Base-by-base conservation (phyloP, 23 tunicate genomes). In the Corella eumyota region DNA sequence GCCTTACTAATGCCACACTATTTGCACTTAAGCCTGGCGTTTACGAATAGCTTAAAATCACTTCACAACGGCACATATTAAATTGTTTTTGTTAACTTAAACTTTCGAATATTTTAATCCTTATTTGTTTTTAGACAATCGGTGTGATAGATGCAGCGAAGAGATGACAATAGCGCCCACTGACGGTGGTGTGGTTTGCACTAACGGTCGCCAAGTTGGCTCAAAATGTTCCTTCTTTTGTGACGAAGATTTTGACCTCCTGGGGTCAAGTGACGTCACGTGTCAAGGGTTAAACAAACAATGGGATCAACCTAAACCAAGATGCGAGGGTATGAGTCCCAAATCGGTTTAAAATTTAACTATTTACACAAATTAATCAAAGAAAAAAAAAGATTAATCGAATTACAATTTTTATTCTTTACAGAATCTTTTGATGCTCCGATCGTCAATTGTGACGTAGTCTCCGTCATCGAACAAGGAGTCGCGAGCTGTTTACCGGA, bases 61-160 rank as follows among this genome's bases (percentile, higher is more conserved):
- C n/a, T n/a, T n/a, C n/a, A n/a, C n/a, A n/a, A n/a, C n/a, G n/a
- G n/a, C n/a, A n/a, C n/a, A n/a, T 9, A 40, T 40, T 11, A 40
- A 11, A 9, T 40, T 11, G 11, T 11, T 11, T 9, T 9, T 40
- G 48, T 9, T 40, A 15, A 15, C 13, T 40, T 40, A 9, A 40
- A 40, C 11, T 15, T 15, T 40, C 48, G 15, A 11, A 40, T 6
- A 11, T 7, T 7, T n/a, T 5, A 11, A 51, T 9, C 20, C 5
- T 51, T 51, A n/a, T 6, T 51, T 7, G 13, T 19, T 19, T 7
- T 19, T 19, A 58, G 63, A 58, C 36, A 26, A 23, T 6, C 17
- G 36, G 11, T 66, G 71, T 40, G 37, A 66, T n/a, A 26, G 37
- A 4, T 66, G 71, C 71, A 44, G 50, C 35, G 32, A 22, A 7